phyloP scores from a whole-genome alignment of 2,888 invertebrate genomes.

The Melanostoma scalare region DNA sequence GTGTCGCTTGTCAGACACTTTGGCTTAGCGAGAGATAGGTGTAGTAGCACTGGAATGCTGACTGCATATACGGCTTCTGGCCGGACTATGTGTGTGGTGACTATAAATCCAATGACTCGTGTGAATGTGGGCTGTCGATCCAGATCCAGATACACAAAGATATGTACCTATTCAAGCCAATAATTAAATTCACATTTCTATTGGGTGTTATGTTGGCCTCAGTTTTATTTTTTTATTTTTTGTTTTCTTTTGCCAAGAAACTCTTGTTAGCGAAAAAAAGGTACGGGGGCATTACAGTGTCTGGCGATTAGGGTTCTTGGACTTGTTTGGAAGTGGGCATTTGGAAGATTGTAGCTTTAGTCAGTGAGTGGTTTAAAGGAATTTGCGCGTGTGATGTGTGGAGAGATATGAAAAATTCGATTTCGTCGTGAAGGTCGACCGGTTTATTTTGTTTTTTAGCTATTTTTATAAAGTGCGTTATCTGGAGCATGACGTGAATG shows the following conservation, averaged over 20 bases:
- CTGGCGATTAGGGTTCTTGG: slow-evolving; percentile 41
- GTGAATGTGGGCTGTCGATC: slow-evolving; percentile 70
- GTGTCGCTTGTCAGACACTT: slow-evolving; percentile 69
- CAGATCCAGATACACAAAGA: slow-evolving; percentile 51
- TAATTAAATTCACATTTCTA: slow-evolving; percentile 34
- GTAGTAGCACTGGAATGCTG: slow-evolving; percentile 54
- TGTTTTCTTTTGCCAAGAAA: no score
- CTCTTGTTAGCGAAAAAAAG: background rate
- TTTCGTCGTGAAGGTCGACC: slow-evolving; percentile 54
- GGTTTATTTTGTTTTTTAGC: slow-evolving; percentile 9
- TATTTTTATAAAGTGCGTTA: background rate
- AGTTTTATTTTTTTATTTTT: background rate
- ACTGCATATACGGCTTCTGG: slow-evolving; percentile 50
- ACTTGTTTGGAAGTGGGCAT: slow-evolving; percentile 26
- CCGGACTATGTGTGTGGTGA: slow-evolving; percentile 56
- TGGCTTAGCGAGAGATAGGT: slow-evolving; percentile 12
- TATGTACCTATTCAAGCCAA: slow-evolving; percentile 50
- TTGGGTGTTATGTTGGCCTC: slow-evolving; percentile 9
- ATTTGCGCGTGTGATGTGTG: slow-evolving; percentile 47
- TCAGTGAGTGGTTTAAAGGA: slow-evolving; percentile 46
- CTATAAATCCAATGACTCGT: slow-evolving; percentile 70
- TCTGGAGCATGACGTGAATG: slow-evolving; percentile 25
- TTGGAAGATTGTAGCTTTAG: slow-evolving; percentile 5
- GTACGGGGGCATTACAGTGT: slow-evolving; percentile 19
- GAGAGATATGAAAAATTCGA: slow-evolving; percentile 50